Percentiles rank a stretch among this genome's conserved stretches.
Evolutionary conservation across 2,797 vertebrate genomes (phyloP).

Genomic region (Sebastes diploproa): DNA sequence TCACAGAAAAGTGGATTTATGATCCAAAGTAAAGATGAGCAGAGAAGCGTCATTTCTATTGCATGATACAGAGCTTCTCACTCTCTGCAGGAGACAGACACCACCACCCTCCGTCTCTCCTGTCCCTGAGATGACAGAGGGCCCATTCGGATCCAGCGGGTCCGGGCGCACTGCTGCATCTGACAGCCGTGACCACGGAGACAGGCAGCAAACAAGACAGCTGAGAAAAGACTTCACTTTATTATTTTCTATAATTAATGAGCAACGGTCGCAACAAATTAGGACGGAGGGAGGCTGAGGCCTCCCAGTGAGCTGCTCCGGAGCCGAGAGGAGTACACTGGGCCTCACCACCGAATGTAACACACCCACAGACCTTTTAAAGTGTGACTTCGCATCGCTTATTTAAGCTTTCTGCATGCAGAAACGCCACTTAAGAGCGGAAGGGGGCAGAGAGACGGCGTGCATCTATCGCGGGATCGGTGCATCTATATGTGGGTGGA

Average conservation of each 20-base stretch:
- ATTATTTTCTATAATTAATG: slow-evolving; percentile 87
- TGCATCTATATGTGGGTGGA: slow-evolving; percentile 71
- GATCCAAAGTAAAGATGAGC: slow-evolving; percentile 23
- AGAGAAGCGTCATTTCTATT: slow-evolving; percentile 31
- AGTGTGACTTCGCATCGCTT: slow-evolving; percentile 75
- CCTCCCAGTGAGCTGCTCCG: slow-evolving; percentile 60
- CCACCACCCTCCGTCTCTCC: slow-evolving; percentile 5
- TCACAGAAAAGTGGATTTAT: slow-evolving; percentile 25
- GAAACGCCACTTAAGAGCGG: slow-evolving; percentile 71
- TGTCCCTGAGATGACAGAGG: slow-evolving; percentile 40
- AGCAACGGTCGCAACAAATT: slow-evolving; percentile 79
- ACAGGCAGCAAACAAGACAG: slow-evolving; percentile 78
- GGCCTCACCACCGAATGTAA: slow-evolving; percentile 64
- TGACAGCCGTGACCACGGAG: slow-evolving; percentile 71
- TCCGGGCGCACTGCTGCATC: slow-evolving; percentile 53
- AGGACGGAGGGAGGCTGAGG: slow-evolving; percentile 74
- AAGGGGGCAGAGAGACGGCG: slow-evolving; percentile 30
- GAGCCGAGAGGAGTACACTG: slow-evolving; percentile 52
- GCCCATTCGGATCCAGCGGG: slow-evolving; percentile 52
- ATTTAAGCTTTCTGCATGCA: slow-evolving; percentile 69
- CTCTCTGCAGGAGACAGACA: slow-evolving; percentile 26
- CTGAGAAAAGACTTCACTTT: slow-evolving; percentile 82
- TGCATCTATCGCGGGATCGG: slow-evolving; percentile 45
- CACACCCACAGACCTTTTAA: slow-evolving; percentile 79
- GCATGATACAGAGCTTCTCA: slow-evolving; percentile 31